phyloP scores from a whole-genome alignment of 2,113 vertebrate species.

The Actinemys pallida region DNA sequence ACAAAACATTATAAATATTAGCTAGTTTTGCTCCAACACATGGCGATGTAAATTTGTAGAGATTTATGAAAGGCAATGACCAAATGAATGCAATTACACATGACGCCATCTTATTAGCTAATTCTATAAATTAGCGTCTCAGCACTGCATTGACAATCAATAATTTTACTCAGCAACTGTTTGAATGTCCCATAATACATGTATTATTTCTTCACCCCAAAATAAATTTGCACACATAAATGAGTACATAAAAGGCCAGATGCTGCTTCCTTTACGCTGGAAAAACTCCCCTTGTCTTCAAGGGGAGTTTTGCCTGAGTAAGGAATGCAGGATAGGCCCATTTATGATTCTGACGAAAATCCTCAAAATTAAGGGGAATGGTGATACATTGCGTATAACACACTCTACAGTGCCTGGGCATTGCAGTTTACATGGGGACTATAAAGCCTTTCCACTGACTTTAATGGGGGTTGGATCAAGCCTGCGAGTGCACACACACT shows the following conservation, averaged over 20 bases:
- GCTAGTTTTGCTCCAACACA: constrained; percentile 50
- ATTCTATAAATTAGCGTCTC: constrained; percentile 67
- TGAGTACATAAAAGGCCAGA: constrained; percentile 37
- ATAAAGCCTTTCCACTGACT: not conserved
- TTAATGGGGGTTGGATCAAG: not conserved
- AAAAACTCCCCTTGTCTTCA: not conserved
- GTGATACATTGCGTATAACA: accelerated
- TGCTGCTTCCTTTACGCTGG: not conserved
- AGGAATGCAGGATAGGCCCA: not conserved
- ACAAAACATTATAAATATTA: constrained; percentile 73
- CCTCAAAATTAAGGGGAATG: not conserved
- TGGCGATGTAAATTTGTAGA: constrained; percentile 67
- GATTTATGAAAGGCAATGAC: constrained; percentile 62
- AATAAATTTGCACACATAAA: constrained; percentile 54
- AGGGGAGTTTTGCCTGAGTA: constrained; percentile 19
- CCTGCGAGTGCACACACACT: not conserved
- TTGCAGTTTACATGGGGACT: not conserved
- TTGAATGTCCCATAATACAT: constrained; percentile 50
- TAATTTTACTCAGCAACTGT: constrained; percentile 60
- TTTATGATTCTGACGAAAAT: not conserved
- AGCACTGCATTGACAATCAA: constrained; percentile 49
- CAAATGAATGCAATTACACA: constrained; percentile 68
- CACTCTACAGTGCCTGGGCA: not conserved
- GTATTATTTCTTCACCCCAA: constrained; percentile 67
- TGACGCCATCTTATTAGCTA: constrained; percentile 61